Percentiles rank a stretch among this genome's conserved stretches.
Conservation (phyloP, 2,113 vertebrate genomes). For the Canis aureus region DNA sequence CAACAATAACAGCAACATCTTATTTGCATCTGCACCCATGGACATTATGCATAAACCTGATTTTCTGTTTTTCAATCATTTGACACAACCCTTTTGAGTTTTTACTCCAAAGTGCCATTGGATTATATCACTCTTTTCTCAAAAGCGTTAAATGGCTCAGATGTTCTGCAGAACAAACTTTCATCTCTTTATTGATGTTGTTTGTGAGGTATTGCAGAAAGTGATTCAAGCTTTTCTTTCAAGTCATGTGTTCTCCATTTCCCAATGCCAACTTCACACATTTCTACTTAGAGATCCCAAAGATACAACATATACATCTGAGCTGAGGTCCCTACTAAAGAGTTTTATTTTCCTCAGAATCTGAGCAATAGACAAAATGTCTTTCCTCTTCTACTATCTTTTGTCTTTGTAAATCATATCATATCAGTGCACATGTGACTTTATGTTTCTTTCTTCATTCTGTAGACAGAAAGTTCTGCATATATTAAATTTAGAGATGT, state of each 20-base stretch:
- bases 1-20: not conserved
- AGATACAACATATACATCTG: not conserved
- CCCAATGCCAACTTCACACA: fast-evolving
- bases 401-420: not conserved
- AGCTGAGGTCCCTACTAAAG: not conserved
- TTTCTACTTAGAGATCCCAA: not conserved
- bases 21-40: not conserved
- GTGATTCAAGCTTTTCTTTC: not conserved
- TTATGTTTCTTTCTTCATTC: not conserved
- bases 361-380: not conserved
- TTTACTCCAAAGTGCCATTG: not conserved
- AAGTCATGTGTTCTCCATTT: not conserved
- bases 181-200: not conserved
- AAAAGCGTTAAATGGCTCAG: not conserved
- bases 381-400: not conserved
- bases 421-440: fast-evolving
- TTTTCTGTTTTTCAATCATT: not conserved
- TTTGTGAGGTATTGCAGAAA: not conserved
- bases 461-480: not conserved
- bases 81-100: not conserved
- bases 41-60: not conserved
- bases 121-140: not conserved
- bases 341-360: not conserved
- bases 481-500: not conserved
- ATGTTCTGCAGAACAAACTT: not conserved